Base-by-base conservation (phyloP, 2,888 invertebrate genomes). In the Andrena haemorrhoa region DNA sequence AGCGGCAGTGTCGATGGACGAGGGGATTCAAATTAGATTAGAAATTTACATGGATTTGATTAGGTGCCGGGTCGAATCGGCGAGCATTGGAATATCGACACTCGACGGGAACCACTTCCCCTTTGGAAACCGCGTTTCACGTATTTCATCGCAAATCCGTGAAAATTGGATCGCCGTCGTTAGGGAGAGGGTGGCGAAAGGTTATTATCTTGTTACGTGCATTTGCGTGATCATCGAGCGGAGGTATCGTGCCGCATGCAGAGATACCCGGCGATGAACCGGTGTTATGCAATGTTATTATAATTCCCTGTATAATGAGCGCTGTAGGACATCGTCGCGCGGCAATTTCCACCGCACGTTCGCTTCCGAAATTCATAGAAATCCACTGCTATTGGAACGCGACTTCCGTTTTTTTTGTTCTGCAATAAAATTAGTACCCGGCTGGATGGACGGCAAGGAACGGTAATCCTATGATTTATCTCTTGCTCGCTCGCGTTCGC, bases 111-210 rank as follows among this genome's bases (percentile, higher is more conserved):
- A 20, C 23, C 12, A 16, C 20, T 63, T 12, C 23, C 56, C 23
- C 10, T 56, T 56, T 56, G 23, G 35, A n/a, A 33, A 12, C 51
- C 47, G 33, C 53, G 63, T 79, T 63, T 66, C 61, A 68, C 69
- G 60, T 69, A 72, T 80, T 82, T 75, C 61, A 65, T 35, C 70
- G 66, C 76, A 47, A 76, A 70, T 70, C 72, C 65, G 56, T 53
- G 78, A 78, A 82, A 78, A 84, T 78, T 75, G 72, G 72, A 78
- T 79, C 70, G 78, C 12, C 61, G 29, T 41, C 65, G 65, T 66
- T 65, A 29, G 33, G 20, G 61, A 71, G 58, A 65, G 56, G 61
- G 64, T 20, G 60, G 53, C 41, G 61, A 75, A 66, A 69, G 73
- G 70, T 60, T 82, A 75, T 68, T 68, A 47, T 71, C 61, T 56